Conservation (phyloP, 2,797 vertebrate species). For the Passerculus sandwichensis region DNA sequence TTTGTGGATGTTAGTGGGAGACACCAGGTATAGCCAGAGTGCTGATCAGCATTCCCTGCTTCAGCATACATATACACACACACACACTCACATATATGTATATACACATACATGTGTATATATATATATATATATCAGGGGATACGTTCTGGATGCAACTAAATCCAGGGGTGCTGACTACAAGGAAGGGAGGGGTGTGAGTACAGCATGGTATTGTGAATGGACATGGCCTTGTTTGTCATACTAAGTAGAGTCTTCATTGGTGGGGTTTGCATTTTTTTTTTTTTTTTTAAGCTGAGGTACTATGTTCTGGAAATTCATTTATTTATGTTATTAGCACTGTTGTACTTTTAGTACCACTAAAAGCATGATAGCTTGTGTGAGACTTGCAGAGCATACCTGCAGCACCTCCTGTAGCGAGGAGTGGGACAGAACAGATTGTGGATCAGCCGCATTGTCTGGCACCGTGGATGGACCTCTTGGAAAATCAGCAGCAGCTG, state of each 20-base stretch:
- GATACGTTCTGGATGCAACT: background rate
- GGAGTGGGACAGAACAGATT: background rate
- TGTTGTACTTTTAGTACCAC: background rate
- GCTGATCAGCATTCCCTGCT: background rate
- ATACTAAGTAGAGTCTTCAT: background rate
- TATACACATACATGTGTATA: too few relatives aligned
- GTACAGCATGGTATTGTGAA: background rate
- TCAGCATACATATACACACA: background rate
- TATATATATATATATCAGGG: too few relatives aligned
- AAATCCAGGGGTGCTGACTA: background rate
- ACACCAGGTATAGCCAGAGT: background rate
- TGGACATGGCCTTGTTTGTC: background rate
- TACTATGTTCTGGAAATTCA: background rate
- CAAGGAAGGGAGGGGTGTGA: background rate
- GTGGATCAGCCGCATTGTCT: background rate
- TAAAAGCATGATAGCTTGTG: background rate
- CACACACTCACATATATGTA: too few relatives aligned
- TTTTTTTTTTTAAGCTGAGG: background rate
- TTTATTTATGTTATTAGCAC: background rate
- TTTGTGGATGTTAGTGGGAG: background rate
- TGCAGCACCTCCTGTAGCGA: background rate
- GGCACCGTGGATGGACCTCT: background rate
- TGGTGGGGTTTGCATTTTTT: background rate
- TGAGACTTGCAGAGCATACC: background rate
- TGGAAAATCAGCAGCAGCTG: background rate